Evolutionary conservation across 2,888 invertebrate species (phyloP), one percentile per base, ranked within the genome.

Genomic region (Malthinus seriepunctatus): DNA sequence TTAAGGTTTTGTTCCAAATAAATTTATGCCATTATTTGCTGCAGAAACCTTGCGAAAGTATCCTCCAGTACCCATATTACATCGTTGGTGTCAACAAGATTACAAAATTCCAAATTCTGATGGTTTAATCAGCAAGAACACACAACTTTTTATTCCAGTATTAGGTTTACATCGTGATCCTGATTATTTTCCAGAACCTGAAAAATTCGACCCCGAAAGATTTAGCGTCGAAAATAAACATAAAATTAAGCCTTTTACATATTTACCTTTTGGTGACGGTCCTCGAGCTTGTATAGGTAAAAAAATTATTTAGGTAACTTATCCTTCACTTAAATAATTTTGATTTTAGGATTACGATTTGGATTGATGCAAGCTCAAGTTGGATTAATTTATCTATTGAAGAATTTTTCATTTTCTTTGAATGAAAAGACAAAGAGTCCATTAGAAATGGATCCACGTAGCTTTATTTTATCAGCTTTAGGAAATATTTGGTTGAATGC

Each of bases 221-320:
- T 42, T 42, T 23, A 42, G 39, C 5, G 9, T n/a, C 3, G 39
- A 42, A 5, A 42, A 42, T 9, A 42, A 42, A 23, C 10, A 9
- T 1, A 42, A 42, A 42, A 42, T 42, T 15, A 9, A 11, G 46
- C 79, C 79, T 0, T 82, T 80, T 62, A 78, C 80, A 54, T 83
- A 82, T 80, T 76, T 84, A 76, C 83, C 84, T 0, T 84, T 84
- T 68, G 84, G 84, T 2, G 84, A 83, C 70, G 84, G 84, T 0
- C 84, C 84, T 5, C 76, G 82, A 61, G 81, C 82, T 72, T 84
- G 84, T 67, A 77, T 84, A 69, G 84, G 84, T 83, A 72, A 14
- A 23, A 9, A 9, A 42, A 9, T 15, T n/a, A 12, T 15, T 42
- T 2, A 11, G 12, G 9, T 15, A n/a, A n/a, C n/a, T n/a, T n/a